Evolutionary conservation across 1,140 invertebrate genomes (phyloP).

Genomic region (Zelostemma sp.): DNA sequence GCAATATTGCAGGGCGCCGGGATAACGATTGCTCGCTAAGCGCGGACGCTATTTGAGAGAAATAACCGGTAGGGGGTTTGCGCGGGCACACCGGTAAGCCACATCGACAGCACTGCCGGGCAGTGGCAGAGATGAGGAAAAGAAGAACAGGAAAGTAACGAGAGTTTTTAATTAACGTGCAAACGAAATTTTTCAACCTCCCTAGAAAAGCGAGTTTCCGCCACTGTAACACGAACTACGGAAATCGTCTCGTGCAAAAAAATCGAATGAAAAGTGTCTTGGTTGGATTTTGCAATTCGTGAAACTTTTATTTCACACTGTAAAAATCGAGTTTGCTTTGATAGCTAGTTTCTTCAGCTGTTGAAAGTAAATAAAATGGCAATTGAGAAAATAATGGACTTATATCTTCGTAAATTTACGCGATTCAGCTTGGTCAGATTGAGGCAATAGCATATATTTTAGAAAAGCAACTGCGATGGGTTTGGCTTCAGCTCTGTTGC

Average conservation of each 20-base stretch:
- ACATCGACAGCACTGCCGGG: slow-evolving; percentile 5
- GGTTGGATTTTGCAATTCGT: too few species aligned
- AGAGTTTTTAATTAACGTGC: slow-evolving; percentile 48
- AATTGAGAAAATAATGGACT: too few species aligned
- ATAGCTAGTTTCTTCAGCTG: too few species aligned
- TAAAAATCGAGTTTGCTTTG: too few species aligned
- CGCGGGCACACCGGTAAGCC: neutral
- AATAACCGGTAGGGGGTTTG: slow-evolving; percentile 7
- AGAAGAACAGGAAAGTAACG: slow-evolving; percentile 8
- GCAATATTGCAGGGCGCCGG: slow-evolving; percentile 36
- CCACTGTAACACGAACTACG: slow-evolving; percentile 15
- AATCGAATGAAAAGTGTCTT: too few species aligned
- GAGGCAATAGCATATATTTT: too few species aligned
- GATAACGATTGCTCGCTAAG: slow-evolving; percentile 30
- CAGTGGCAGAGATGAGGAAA: neutral
- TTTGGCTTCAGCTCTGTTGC: too few species aligned
- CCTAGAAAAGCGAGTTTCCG: slow-evolving; percentile 15
- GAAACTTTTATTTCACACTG: too few species aligned
- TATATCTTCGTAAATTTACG: slow-evolving; percentile 6
- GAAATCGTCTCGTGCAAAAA: too few species aligned
- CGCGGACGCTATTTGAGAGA: slow-evolving; percentile 17
- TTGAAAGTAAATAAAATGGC: too few species aligned
- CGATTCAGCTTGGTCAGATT: too few species aligned
- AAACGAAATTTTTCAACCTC: slow-evolving; percentile 42
- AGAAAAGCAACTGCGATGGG: too few species aligned